phyloP scores from a whole-genome alignment of 92 coral and sea anemone species.

The Paragorgia papillata region DNA sequence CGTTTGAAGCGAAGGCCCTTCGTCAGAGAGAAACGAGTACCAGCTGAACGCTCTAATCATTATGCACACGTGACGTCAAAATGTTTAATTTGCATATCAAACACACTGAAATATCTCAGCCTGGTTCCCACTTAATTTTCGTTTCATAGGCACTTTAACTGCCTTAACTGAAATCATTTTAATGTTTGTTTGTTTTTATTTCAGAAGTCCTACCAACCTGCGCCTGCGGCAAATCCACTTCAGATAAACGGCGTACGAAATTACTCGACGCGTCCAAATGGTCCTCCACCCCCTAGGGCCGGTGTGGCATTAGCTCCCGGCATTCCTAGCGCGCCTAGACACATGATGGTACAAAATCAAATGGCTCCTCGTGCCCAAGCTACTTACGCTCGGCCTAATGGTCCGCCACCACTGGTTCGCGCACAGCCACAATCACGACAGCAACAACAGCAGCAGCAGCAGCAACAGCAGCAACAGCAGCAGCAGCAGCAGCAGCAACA shows the following conservation, averaged over 20 bases:
- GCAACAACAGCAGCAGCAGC: not conserved
- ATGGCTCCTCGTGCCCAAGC: not conserved
- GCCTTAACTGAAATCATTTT: no score
- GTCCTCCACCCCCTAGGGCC: not conserved
- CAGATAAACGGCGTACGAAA: not conserved
- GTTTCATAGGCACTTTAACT: no score
- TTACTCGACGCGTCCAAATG: not conserved
- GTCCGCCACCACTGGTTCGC: conserved; percentile 43
- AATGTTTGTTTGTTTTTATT: no score
- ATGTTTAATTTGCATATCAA: no score
- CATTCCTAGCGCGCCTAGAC: not conserved
- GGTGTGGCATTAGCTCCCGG: not conserved
- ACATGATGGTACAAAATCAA: not conserved
- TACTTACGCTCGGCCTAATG: not conserved
- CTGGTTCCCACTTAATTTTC: no score
- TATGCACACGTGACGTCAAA: no score
- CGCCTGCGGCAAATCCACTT: not conserved
- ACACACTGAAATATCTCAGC: no score
- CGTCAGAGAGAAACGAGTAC: no score
- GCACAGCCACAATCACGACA: conserved; percentile 4
- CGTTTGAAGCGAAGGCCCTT: no score
- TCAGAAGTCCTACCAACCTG: not conserved
- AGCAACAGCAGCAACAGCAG: not conserved
- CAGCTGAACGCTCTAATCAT: no score
- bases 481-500: not conserved